Evolutionary conservation across 2,113 vertebrate genomes (phyloP).

Genomic region (Rana temporaria): DNA sequence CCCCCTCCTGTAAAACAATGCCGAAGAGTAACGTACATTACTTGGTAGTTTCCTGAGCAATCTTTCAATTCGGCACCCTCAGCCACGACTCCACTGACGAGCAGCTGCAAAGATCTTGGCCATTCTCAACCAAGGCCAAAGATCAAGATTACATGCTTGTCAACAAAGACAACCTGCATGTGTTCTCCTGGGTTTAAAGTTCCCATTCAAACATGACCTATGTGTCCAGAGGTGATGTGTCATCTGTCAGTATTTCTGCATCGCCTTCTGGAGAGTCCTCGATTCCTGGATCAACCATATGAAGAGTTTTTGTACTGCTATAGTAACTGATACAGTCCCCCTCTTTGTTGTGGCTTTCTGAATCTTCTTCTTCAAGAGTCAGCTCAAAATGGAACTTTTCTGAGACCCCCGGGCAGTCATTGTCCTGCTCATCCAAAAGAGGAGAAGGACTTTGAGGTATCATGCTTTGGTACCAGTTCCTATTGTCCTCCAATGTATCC

Average conservation of each 20-base stretch:
- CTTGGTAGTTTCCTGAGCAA: conserved; percentile 88
- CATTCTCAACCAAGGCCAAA: conserved; percentile 72
- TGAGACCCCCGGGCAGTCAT: conserved; percentile 73
- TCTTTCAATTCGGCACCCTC: conserved; percentile 71
- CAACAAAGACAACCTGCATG: conserved; percentile 69
- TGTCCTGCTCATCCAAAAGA: conserved; percentile 83
- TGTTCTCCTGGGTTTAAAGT: conserved; percentile 66
- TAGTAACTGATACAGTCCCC: conserved; percentile 76
- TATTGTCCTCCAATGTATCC: conserved; percentile 95
- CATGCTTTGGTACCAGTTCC: conserved; percentile 99
- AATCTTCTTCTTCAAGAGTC: conserved; percentile 86
- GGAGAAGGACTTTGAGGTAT: conserved; percentile 97
- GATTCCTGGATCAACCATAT: conserved; percentile 64
- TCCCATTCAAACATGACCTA: conserved; percentile 70
- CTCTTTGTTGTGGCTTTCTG: conserved; percentile 87
- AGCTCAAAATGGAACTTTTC: conserved; percentile 98
- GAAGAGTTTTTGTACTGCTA: conserved; percentile 74
- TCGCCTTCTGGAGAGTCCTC: conserved; percentile 69
- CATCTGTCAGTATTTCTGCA: conserved; percentile 80
- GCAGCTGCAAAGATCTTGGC: conserved; percentile 82
- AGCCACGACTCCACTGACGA: conserved; percentile 86
- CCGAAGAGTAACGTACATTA: conserved; percentile 72
- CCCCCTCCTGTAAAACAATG: conserved; percentile 56
- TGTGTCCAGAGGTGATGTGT: conserved; percentile 90
- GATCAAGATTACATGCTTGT: conserved; percentile 76